phyloP scores from a whole-genome alignment of 1,140 invertebrate species.

The Calosoma granatense region DNA sequence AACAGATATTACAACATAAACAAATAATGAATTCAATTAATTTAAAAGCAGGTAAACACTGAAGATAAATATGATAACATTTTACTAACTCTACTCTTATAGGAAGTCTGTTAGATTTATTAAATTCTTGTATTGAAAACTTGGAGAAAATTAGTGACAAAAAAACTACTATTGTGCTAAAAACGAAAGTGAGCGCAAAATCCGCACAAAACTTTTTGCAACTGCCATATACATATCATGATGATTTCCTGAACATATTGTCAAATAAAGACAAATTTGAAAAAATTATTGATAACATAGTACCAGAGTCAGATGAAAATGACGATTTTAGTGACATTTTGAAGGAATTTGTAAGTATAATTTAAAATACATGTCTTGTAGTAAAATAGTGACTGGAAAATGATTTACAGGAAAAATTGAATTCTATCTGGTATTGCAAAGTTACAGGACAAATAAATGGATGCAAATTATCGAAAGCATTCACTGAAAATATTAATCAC shows the following conservation, averaged over 20 bases:
- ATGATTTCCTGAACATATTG: not conserved
- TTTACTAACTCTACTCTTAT: not conserved
- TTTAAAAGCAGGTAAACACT: not conserved
- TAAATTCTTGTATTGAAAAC: not conserved
- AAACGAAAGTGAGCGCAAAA: not conserved
- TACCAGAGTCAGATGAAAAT: not conserved
- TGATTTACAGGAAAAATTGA: too few relatives aligned
- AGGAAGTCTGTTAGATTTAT: too few relatives aligned
- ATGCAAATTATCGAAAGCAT: not conserved
- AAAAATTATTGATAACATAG: not conserved
- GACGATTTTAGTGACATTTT: not conserved
- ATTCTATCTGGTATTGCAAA: not conserved
- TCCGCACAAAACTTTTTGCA: not conserved
- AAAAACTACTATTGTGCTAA: not conserved
- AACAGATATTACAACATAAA: not conserved
- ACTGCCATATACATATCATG: not conserved
- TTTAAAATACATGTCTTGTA: too few relatives aligned
- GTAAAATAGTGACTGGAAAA: too few relatives aligned
- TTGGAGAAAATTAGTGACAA: not conserved
- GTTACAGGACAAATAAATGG: not conserved
- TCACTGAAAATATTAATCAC: not conserved
- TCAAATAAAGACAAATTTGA: not conserved
- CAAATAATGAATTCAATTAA: not conserved
- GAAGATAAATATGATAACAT: not conserved
- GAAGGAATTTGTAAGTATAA: not conserved